Evolutionary conservation across 2,113 vertebrate species (phyloP).

Genomic region (Leucosticte australis): DNA sequence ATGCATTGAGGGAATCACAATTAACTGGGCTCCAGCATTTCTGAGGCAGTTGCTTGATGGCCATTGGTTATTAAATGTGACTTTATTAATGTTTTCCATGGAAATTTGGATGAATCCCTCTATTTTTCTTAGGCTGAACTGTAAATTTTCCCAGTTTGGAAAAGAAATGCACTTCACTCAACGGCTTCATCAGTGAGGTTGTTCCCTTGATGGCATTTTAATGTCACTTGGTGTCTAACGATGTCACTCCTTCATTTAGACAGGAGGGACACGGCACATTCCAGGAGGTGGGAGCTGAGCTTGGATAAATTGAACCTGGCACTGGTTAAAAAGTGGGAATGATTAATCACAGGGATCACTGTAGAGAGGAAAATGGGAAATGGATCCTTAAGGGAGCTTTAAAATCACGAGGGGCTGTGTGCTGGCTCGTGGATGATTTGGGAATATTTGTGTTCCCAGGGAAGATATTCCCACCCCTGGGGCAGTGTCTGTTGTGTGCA

Average conservation of each 20-base stretch:
- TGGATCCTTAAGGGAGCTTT: neutral
- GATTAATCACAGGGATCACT: neutral
- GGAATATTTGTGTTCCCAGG: neutral
- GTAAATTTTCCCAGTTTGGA: neutral
- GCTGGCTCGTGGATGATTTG: neutral
- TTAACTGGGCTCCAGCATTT: neutral
- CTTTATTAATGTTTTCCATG: neutral
- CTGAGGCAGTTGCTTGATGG: neutral
- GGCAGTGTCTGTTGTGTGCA: accelerated
- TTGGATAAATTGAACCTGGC: neutral
- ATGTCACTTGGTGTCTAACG: neutral
- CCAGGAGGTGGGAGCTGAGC: neutral
- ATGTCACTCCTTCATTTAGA: neutral
- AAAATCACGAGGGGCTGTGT: neutral
- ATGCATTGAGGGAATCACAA: neutral
- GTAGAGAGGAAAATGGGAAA: neutral
- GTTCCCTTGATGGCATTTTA: neutral
- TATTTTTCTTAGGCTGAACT: neutral
- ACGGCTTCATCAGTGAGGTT: neutral
- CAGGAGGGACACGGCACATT: neutral
- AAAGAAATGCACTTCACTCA: neutral
- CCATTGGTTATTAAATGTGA: neutral
- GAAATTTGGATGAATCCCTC: neutral
- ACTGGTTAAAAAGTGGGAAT: neutral
- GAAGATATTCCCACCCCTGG: neutral